Conservation (phyloP, 2,888 invertebrate species). For the Electrophaes corylata region DNA sequence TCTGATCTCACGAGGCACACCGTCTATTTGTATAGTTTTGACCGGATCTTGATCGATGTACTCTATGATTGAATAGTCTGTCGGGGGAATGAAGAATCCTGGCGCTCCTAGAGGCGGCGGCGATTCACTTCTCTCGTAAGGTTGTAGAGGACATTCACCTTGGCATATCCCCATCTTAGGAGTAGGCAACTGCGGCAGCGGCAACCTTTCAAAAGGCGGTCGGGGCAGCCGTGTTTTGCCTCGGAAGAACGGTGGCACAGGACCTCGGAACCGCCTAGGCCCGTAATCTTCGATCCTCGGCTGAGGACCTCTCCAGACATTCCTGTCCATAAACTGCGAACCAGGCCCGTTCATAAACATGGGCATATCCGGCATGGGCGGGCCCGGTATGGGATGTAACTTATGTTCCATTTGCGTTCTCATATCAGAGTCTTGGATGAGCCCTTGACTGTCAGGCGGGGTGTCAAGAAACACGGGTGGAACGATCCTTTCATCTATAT, state of each 20-base stretch:
- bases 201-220: conserved; percentile 57
- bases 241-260: conserved; percentile 61
- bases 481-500: conserved; percentile 80
- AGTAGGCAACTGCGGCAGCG: conserved; percentile 60
- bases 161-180: conserved; percentile 70
- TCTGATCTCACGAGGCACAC: conserved; percentile 90
- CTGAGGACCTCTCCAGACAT: conserved; percentile 66
- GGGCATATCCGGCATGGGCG: conserved; percentile 53
- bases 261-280: conserved; percentile 66
- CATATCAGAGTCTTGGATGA: conserved; percentile 71
- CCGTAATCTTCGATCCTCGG: conserved; percentile 66
- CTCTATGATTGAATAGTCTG: conserved; percentile 68
- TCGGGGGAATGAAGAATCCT: conserved; percentile 63
- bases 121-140: conserved; percentile 63
- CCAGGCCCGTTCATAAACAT: conserved; percentile 24
- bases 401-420: conserved; percentile 44
- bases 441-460: conserved; percentile 61
- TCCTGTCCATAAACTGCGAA: conserved; percentile 30
- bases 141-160: conserved; percentile 63
- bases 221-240: conserved; percentile 61
- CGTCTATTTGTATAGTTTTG: conserved; percentile 92
- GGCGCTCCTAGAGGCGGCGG: conserved; percentile 74
- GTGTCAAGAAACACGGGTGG: conserved; percentile 63
- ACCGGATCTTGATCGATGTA: conserved; percentile 86
- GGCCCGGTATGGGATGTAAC: conserved; percentile 63